Conservation (phyloP, 1,140 invertebrate genomes). For the Drosophila quadrilineata region DNA sequence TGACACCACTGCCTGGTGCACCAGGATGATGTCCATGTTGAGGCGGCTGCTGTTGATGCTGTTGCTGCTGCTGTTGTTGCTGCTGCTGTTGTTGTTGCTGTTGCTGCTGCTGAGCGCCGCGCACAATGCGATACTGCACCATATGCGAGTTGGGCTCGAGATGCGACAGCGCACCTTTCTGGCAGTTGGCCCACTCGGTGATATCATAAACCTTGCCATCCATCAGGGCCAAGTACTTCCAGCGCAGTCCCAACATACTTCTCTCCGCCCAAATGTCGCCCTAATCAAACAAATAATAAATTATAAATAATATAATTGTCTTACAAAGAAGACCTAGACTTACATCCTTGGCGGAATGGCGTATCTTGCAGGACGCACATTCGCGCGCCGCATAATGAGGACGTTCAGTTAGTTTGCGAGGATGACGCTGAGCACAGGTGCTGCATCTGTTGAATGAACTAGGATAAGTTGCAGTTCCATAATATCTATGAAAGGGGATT, state of each 20-base stretch:
- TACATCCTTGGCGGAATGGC: slow-evolving; percentile 95
- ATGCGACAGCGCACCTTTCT: slow-evolving; percentile 91
- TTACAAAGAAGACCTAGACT: slow-evolving; percentile 11
- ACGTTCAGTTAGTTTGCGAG: slow-evolving; percentile 90
- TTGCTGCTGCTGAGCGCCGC: slow-evolving; percentile 85
- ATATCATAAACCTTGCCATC: slow-evolving; percentile 96
- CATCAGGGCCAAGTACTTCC: slow-evolving; percentile 98
- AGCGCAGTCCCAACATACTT: slow-evolving; percentile 91
- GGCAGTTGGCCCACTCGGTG: slow-evolving; percentile 97
- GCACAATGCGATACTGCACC: slow-evolving; percentile 95
- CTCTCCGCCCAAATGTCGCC: slow-evolving; percentile 98
- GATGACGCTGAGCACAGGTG: slow-evolving; percentile 94
- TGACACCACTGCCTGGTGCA: slow-evolving; percentile 49
- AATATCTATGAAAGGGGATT: background rate
- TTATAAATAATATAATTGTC: background rate
- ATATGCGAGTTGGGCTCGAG: slow-evolving; percentile 93
- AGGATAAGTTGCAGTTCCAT: no score
- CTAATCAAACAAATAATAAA: slow-evolving; percentile 81
- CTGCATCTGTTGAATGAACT: slow-evolving; percentile 89
- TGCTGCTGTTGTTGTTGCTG: slow-evolving; percentile 76
- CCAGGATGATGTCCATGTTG: slow-evolving; percentile 55
- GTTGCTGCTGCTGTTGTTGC: slow-evolving; percentile 53
- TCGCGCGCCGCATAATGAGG: slow-evolving; percentile 94
- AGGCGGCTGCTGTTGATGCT: slow-evolving; percentile 57
- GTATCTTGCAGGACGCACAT: slow-evolving; percentile 93